Conservation (phyloP, 2,888 invertebrate species). For the Dryobota labecula region DNA sequence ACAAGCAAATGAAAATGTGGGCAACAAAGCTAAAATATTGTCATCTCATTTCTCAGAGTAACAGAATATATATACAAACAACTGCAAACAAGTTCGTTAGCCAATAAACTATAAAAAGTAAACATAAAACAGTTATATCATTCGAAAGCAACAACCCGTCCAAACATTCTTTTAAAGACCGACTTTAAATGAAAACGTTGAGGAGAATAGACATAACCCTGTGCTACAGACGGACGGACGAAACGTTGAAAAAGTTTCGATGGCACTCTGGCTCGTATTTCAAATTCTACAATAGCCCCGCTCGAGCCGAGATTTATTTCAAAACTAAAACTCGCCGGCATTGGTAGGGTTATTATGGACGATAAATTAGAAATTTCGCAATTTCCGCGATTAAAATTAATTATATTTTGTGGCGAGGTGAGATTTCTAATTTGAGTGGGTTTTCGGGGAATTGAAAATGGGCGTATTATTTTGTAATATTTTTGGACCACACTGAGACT, state of each 20-base stretch:
- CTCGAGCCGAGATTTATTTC: constrained; percentile 66
- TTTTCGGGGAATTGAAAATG: neutral
- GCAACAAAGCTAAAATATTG: neutral
- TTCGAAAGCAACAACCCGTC: constrained; percentile 48
- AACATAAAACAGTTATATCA: constrained; percentile 32
- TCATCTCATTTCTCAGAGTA: neutral
- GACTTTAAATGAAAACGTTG: constrained; percentile 66
- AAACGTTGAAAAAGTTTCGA: constrained; percentile 75
- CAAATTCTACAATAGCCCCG: constrained; percentile 70
- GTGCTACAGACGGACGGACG: constrained; percentile 64
- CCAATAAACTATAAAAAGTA: constrained; percentile 44
- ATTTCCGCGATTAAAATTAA: constrained; percentile 64
- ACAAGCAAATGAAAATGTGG: too few species aligned
- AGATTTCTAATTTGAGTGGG: constrained; percentile 47
- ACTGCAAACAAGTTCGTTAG: constrained; percentile 33
- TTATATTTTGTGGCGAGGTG: constrained; percentile 49
- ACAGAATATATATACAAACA: constrained; percentile 24
- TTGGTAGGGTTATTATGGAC: constrained; percentile 61
- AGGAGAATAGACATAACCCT: constrained; percentile 59
- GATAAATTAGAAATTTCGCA: constrained; percentile 66
- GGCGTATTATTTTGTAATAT: neutral
- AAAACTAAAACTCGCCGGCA: constrained; percentile 63
- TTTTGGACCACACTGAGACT: neutral
- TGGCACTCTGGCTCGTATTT: constrained; percentile 72
- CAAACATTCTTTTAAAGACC: constrained; percentile 55